A percentile compares a stretch with the other conserved stretches of the same genome.
These are phyloP conservation scores for Calyptomena viridis DNA, from an alignment of 2,113 vertebrate species.

Conservation along the genomic window DNA sequence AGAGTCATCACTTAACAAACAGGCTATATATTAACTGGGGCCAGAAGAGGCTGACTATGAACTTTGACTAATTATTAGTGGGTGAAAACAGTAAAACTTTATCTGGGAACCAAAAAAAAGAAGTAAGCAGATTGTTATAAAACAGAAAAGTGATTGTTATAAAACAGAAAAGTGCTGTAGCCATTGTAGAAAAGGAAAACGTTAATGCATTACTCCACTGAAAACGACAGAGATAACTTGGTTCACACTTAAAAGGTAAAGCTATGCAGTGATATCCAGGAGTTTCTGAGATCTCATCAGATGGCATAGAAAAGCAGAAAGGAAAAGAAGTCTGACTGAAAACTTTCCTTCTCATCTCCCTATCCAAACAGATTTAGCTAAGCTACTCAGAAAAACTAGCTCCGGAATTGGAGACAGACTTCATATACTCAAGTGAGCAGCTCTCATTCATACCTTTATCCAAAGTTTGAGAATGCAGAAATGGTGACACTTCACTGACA, in stretches of 20 bases:
- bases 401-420: neutral
- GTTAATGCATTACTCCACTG: neutral
- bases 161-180: too few relatives aligned
- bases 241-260: neutral
- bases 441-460: neutral
- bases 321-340: neutral
- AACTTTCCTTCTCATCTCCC: neutral
- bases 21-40: fast-evolving
- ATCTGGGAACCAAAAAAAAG: neutral
- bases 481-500: neutral
- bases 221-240: neutral
- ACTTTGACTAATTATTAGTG: neutral
- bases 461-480: neutral
- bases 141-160: neutral
- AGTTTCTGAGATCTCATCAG: neutral
- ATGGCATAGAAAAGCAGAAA: neutral
- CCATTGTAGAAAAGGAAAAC: neutral
- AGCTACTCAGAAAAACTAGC: neutral
- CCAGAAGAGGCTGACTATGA: neutral
- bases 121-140: neutral
- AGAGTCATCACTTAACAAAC: neutral
- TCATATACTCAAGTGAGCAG: neutral
- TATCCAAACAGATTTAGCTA: neutral
- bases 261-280: fast-evolving
- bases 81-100: neutral